Evolutionary conservation across 2,888 invertebrate genomes (phyloP).

Genomic region (Nephrocerus scutellatus): DNA sequence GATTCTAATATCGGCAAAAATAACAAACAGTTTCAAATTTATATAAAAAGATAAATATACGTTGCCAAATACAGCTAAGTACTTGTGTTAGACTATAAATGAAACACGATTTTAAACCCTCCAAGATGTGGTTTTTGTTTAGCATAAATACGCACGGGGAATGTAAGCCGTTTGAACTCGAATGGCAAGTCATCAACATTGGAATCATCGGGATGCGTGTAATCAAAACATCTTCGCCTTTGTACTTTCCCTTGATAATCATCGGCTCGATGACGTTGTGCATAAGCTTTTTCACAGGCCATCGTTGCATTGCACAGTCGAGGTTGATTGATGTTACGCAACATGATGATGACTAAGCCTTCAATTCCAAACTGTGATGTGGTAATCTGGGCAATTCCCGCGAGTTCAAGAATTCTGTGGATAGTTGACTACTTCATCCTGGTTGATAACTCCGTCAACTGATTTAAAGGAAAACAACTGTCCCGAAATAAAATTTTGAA

Average conservation of each 20-base stretch:
- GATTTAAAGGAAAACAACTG: slow-evolving; percentile 2
- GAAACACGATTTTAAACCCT: too few species aligned
- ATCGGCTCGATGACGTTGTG: slow-evolving; percentile 25
- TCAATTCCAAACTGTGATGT: slow-evolving; percentile 29
- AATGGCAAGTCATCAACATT: slow-evolving; percentile 32
- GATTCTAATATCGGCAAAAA: too few species aligned
- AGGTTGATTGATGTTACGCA: slow-evolving; percentile 28
- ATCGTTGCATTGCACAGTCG: slow-evolving; percentile 28
- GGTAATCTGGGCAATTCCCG: too few species aligned
- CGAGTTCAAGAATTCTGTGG: slow-evolving; percentile 18
- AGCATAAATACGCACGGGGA: slow-evolving; percentile 33
- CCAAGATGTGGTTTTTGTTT: too few species aligned
- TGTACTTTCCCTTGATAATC: slow-evolving; percentile 19
- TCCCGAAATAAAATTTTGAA: slow-evolving; percentile 6
- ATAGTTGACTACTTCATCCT: slow-evolving; percentile 4
- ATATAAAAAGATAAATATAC: too few species aligned
- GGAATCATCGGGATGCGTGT: slow-evolving; percentile 36
- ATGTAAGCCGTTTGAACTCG: slow-evolving; percentile 33
- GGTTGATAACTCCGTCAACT: neutral
- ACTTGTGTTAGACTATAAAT: too few species aligned
- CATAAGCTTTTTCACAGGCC: slow-evolving; percentile 6
- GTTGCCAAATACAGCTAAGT: too few species aligned
- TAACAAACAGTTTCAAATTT: too few species aligned
- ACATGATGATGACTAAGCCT: slow-evolving; percentile 26
- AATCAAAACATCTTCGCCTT: slow-evolving; percentile 27